A percentile compares a stretch with the other conserved stretches of the same genome.
phyloP scores from a whole-genome alignment of 2,797 vertebrate species.

The Pipistrellus pipistrellus region DNA sequence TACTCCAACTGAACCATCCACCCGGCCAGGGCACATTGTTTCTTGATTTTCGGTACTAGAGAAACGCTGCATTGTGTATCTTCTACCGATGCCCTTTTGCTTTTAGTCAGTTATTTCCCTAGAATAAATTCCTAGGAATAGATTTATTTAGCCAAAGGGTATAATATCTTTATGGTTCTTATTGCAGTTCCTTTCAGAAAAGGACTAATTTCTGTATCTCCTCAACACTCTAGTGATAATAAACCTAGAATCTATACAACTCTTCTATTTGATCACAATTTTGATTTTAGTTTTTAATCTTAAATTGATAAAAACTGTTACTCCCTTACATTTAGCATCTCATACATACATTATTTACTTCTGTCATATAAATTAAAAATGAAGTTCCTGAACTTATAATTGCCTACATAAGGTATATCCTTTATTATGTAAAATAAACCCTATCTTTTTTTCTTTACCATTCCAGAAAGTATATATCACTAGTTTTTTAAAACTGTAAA shows the following conservation, averaged over 20 bases:
- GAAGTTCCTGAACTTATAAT: slow-evolving; percentile 49
- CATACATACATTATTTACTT: slow-evolving; percentile 26
- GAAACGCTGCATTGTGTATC: neutral
- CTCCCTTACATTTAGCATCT: slow-evolving; percentile 51
- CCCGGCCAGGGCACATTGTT: neutral
- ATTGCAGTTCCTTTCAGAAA: slow-evolving; percentile 51
- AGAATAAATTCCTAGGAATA: neutral
- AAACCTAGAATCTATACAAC: neutral
- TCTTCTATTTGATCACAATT: slow-evolving; percentile 46
- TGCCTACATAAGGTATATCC: slow-evolving; percentile 5
- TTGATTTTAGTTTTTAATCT: slow-evolving; percentile 62
- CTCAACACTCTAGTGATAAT: slow-evolving; percentile 13
- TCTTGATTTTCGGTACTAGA: slow-evolving; percentile 12
- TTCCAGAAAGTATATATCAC: slow-evolving; percentile 59
- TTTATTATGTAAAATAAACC: slow-evolving; percentile 35
- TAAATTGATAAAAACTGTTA: slow-evolving; percentile 45
- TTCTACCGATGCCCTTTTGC: slow-evolving; percentile 4
- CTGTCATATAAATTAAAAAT: slow-evolving; percentile 58
- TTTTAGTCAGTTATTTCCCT: slow-evolving; percentile 30
- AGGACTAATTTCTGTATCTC: slow-evolving; percentile 50
- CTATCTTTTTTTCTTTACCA: slow-evolving; percentile 26
- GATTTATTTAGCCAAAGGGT: slow-evolving; percentile 44
- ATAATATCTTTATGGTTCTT: slow-evolving; percentile 10
- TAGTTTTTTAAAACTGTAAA: slow-evolving; percentile 41
- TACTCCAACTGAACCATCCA: neutral